Base-by-base conservation (phyloP, 2,797 vertebrate species). In the Chelon auratus region DNA sequence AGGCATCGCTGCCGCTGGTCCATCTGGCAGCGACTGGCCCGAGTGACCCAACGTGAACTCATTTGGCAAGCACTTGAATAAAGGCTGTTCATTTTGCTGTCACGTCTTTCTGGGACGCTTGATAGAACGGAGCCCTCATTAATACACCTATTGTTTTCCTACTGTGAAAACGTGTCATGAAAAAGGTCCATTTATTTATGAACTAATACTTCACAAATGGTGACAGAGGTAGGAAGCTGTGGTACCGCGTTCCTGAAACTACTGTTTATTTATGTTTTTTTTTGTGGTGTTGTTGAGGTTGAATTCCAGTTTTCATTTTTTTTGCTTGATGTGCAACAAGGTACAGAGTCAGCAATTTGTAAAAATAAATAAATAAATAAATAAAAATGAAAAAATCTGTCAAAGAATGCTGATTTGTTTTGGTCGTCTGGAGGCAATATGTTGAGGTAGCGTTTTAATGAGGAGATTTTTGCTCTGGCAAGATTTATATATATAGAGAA, bases 391-490 rank as follows among this genome's bases (percentile, higher is more conserved):
- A 26, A 45, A 17, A 36, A 20, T 13, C 48, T 64, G 33, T 47
- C 37, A 10, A 62, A 50, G 11, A 60, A 62, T 42, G 10, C 22
- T 60, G 43, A 33, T 48, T 48, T 64, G 14, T 47, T 63, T 30
- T 59, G 47, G 47, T 22, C 30, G n/a, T 26, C 26, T 14, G 33
- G 20, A 52, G 15, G 33, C 9, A 36, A 47, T 9, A 26, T 36
- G 24, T 7, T 63, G 20, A 37, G 17, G 1, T 26, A n/a, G 45
- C n/a, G n/a, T 39, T n/a, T 66, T 43, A 20, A 60, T 0, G 13
- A 47, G 15, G 9, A 52, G 51, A 17, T 55, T 47, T 62, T 24
- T 64, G 37, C 59, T 52, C 40, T 43, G 14, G 22, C 7, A 59
- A 56, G 26, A 56, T 30, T 15, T 3, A 17, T 22, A 63, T 26